Conservation (phyloP, 2,797 vertebrate species). For the Lerista edwardsae region DNA sequence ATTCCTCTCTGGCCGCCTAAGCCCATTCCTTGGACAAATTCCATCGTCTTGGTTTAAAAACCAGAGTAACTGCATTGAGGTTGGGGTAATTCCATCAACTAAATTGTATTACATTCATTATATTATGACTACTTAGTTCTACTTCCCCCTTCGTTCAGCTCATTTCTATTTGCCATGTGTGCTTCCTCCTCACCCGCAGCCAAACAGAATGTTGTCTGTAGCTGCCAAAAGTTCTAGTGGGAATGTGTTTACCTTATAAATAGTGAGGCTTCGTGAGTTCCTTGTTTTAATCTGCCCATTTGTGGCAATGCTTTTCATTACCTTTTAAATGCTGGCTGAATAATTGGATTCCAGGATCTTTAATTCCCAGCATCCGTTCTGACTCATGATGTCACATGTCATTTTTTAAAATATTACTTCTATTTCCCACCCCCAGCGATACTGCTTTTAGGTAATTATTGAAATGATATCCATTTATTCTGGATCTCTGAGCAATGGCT, state of each 20-base stretch:
- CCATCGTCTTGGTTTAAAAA: constrained; percentile 3
- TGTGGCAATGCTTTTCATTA: constrained; percentile 14
- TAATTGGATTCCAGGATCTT: constrained; percentile 19
- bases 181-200: neutral
- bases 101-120: constrained; percentile 10
- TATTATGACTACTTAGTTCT: neutral
- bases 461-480: neutral
- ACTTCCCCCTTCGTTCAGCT: neutral
- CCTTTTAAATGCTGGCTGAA: constrained; percentile 2
- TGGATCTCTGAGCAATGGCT: neutral
- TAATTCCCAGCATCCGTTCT: constrained; percentile 32
- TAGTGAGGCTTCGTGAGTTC: neutral
- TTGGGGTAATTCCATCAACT: neutral
- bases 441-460: constrained; percentile 16
- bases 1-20: neutral
- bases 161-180: neutral
- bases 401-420: constrained; percentile 25
- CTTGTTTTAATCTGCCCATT: constrained; percentile 13
- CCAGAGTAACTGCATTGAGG: neutral
- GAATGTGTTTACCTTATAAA: constrained; percentile 5
- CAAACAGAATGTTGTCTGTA: constrained; percentile 1
- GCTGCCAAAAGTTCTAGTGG: neutral
- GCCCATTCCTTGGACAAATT: constrained; percentile 10
- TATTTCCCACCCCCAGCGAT: neutral
- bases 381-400: neutral